A percentile compares a stretch with the other conserved stretches of the same genome.
Evolutionary conservation across 2,113 vertebrate species (phyloP).

Genomic region (Papio anubis): DNA sequence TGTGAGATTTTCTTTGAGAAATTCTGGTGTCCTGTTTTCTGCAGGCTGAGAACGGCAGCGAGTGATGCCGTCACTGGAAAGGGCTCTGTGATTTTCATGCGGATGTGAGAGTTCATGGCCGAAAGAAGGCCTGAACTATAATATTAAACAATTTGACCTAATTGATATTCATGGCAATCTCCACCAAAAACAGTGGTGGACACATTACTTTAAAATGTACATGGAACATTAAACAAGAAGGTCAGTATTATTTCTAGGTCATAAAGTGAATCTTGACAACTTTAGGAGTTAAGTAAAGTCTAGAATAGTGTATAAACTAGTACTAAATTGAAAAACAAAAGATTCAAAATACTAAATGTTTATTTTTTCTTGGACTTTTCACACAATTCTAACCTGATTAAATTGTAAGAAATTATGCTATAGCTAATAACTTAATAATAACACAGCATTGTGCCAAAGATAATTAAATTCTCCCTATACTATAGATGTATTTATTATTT

Average conservation of each 20-base stretch:
- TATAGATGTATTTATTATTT: background rate
- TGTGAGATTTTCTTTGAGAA: background rate
- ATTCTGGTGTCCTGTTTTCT: background rate
- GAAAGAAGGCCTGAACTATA: background rate
- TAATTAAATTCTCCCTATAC: rapidly evolving
- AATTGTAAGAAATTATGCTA: background rate
- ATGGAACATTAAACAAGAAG: background rate
- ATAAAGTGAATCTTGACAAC: background rate
- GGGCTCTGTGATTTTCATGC: background rate
- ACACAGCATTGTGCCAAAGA: background rate
- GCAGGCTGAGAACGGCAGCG: background rate
- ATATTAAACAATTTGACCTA: background rate
- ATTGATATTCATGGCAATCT: background rate
- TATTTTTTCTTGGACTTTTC: background rate
- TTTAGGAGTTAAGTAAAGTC: background rate
- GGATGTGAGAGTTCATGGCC: no score
- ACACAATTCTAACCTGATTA: background rate
- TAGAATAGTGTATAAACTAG: background rate
- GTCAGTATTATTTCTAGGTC: background rate
- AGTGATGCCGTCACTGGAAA: background rate
- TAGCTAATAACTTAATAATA: background rate
- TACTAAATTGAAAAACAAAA: background rate
- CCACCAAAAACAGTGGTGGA: background rate
- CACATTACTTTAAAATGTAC: no score
- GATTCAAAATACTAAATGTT: background rate